A percentile compares a stretch with the other conserved stretches of the same genome.
Evolutionary conservation across 2,888 invertebrate species (phyloP).

Genomic region (Diadromus collaris): DNA sequence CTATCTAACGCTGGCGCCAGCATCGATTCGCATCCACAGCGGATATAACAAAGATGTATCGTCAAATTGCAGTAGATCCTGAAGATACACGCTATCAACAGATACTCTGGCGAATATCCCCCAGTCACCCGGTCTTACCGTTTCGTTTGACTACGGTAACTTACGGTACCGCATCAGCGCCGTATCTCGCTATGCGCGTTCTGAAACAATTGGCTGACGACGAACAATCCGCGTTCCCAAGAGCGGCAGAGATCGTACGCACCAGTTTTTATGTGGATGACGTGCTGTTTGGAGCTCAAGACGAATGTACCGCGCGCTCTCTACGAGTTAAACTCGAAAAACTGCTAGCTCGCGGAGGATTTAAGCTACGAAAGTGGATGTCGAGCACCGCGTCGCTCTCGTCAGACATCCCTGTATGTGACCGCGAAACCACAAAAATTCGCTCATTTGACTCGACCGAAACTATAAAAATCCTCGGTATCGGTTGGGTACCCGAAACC

Average conservation of each 20-base stretch:
- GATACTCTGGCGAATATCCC: constrained; percentile 65
- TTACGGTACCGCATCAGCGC: constrained; percentile 63
- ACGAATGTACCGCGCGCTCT: not conserved
- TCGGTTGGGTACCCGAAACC: constrained; percentile 3
- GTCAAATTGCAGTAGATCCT: constrained; percentile 34
- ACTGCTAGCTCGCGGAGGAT: constrained; percentile 32
- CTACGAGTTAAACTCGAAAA: constrained; percentile 18
- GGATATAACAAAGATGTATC: constrained; percentile 41
- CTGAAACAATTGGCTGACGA: constrained; percentile 61
- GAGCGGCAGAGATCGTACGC: constrained; percentile 48
- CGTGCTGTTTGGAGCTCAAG: constrained; percentile 29
- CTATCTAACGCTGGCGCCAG: constrained; percentile 27
- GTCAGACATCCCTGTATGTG: not conserved
- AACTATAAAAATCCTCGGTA: constrained; percentile 24
- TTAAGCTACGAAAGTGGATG: constrained; percentile 38
- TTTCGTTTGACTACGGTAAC: constrained; percentile 62
- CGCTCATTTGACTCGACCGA: constrained; percentile 23
- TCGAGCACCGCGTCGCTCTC: constrained; percentile 10
- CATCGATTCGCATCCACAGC: constrained; percentile 36
- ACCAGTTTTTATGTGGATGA: constrained; percentile 65
- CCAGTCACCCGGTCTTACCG: not conserved
- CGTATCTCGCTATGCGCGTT: constrained; percentile 62
- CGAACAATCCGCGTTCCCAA: constrained; percentile 42
- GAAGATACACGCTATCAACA: constrained; percentile 60
- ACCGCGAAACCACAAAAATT: constrained; percentile 16